Conservation (phyloP, 2,888 invertebrate species). For the Thymelicus acteon region DNA sequence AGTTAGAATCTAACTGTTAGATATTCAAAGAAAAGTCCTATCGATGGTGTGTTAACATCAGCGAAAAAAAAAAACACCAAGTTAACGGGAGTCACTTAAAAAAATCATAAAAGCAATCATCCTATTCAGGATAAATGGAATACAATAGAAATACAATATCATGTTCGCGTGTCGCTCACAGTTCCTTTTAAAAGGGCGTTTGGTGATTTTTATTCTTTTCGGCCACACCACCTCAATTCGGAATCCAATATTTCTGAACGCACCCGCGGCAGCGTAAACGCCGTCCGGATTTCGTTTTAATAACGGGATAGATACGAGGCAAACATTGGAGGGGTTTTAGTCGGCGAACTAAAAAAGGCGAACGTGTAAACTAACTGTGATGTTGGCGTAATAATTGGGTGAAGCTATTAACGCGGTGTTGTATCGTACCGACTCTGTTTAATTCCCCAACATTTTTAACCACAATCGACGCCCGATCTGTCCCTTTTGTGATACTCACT, state of each 20-base stretch:
- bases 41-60: not conserved
- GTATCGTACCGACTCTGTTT: constrained; percentile 43
- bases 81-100: not conserved
- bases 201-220: constrained; percentile 36
- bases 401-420: constrained; percentile 51
- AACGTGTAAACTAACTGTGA: constrained; percentile 47
- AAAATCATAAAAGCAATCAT: constrained; percentile 18
- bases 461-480: constrained; percentile 45
- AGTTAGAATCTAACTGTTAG: no score
- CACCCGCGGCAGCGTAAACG: constrained; percentile 43
- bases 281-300: constrained; percentile 54
- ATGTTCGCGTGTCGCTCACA: constrained; percentile 34
- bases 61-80: not conserved
- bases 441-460: constrained; percentile 49
- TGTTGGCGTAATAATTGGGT: constrained; percentile 53
- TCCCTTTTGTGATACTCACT: constrained; percentile 25
- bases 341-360: constrained; percentile 46
- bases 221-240: constrained; percentile 41
- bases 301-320: constrained; percentile 52
- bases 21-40: not conserved
- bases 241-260: constrained; percentile 53
- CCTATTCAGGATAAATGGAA: constrained; percentile 26
- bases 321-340: constrained; percentile 52
- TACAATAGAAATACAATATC: constrained; percentile 34
- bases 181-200: constrained; percentile 35